These are phyloP conservation scores for Mormyrus hasselquistii DNA, from an alignment of 2,797 vertebrate species.

Conservation along the genomic window DNA sequence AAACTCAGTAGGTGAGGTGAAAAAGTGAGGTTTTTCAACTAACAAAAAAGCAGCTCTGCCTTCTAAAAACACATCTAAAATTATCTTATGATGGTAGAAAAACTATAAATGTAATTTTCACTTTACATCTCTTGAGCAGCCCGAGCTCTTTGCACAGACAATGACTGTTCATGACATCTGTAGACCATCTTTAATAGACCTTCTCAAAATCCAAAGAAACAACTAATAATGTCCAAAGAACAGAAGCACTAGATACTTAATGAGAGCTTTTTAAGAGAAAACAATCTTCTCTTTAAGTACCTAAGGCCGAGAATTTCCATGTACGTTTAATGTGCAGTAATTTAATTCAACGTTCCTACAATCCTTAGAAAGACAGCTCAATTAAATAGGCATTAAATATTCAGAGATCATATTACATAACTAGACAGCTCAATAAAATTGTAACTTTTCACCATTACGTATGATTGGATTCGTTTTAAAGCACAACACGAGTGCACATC, in stretches of 20 bases:
- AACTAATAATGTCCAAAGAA: not conserved
- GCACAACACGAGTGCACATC: not conserved
- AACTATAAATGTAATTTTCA: not conserved
- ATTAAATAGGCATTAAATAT: not conserved
- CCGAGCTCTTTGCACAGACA: not conserved
- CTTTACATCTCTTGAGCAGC: not conserved
- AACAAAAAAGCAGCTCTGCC: not conserved
- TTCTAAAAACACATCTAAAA: not conserved
- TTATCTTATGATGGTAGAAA: not conserved
- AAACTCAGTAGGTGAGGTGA: not conserved
- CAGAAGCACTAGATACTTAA: not conserved
- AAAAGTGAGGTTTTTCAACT: not conserved
- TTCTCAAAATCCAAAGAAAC: not conserved
- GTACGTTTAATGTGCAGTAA: not conserved
- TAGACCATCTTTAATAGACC: not conserved
- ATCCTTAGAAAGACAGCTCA: not conserved
- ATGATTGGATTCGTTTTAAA: not conserved
- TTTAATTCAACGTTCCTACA: not conserved
- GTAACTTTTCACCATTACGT: not conserved
- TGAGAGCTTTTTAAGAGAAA: not conserved
- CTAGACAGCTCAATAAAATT: not conserved
- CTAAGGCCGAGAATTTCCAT: not conserved
- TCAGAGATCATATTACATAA: not conserved
- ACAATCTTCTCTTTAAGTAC: not conserved
- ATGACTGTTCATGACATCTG: not conserved